These are phyloP conservation scores for Epinephelus awoara DNA, from an alignment of 2,797 vertebrate species.

Conservation along the genomic window DNA sequence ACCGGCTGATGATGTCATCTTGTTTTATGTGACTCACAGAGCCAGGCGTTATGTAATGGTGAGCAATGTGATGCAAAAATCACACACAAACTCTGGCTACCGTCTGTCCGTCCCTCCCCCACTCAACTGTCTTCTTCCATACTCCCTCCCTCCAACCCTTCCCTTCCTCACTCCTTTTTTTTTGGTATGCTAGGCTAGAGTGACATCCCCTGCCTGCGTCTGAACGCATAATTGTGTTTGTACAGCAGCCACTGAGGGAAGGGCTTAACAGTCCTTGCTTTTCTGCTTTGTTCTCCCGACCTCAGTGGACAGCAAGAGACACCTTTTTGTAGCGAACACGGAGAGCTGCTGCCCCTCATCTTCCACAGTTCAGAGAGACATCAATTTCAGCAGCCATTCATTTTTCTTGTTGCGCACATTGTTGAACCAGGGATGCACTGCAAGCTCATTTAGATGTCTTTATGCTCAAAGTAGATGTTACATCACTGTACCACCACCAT, in stretches of 20 bases:
- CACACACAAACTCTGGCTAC: slow-evolving; percentile 59
- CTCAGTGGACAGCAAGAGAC: slow-evolving; percentile 21
- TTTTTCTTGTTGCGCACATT: slow-evolving; percentile 20
- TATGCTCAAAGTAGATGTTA: background rate
- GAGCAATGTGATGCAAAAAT: slow-evolving; percentile 77
- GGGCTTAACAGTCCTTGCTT: slow-evolving; percentile 33
- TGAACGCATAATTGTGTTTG: slow-evolving; percentile 60
- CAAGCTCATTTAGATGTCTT: slow-evolving; percentile 24
- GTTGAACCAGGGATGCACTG: background rate
- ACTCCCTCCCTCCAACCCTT: slow-evolving; percentile 16
- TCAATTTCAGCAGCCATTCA: background rate
- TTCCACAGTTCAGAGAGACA: slow-evolving; percentile 3
- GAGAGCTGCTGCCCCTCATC: slow-evolving; percentile 13
- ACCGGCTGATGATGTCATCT: slow-evolving; percentile 62
- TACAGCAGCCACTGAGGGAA: slow-evolving; percentile 40
- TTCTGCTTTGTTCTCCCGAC: slow-evolving; percentile 42
- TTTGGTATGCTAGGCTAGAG: slow-evolving; percentile 21
- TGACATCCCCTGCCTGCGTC: slow-evolving; percentile 42
- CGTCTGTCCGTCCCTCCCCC: slow-evolving; percentile 58
- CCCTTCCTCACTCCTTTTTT: slow-evolving; percentile 25
- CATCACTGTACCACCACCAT: slow-evolving; percentile 11
- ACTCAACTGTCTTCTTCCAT: slow-evolving; percentile 25
- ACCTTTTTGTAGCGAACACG: slow-evolving; percentile 26
- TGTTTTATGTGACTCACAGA: slow-evolving; percentile 70
- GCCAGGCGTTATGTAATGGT: slow-evolving; percentile 81